Evolutionary conservation across 2,797 vertebrate species (phyloP), one percentile per base, ranked within the genome.

Genomic region (Arctocebus calabarensis): DNA sequence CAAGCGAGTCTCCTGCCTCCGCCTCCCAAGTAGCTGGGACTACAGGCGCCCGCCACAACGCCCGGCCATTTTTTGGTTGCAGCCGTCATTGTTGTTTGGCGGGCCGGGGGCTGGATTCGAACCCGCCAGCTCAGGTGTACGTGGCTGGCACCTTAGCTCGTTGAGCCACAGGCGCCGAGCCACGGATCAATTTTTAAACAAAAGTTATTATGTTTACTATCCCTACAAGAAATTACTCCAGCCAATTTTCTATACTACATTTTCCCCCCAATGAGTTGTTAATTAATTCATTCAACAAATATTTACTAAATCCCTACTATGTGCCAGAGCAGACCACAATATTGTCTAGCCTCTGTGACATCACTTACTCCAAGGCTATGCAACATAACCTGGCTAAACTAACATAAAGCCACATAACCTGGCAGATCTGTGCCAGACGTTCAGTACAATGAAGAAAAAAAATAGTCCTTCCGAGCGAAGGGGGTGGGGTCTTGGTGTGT

Each of bases 231-330:
- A 73, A 94, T 91, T 74, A 87, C 66, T 90, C 83, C 52, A 82
- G 25, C 22, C 75, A 84, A 91, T 55, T 83, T 40, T 61, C 87
- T 55, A 88, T 40, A 45, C 45, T 29, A 82, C 45, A 82, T 43
- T 12, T 95, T 66, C 34, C 34, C 40, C 61, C 70, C 77, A 86
- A 43, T 86, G 32, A 77, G 55, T 92, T 57, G 68, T 73, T 92
- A 84, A 92, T 75, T 74, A 79, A 90, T 17, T 85, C 29, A 90
- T 43, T 96, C 71, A 92, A 90, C 84, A 83, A 88, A 59, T 79
- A 96, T 34, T 92, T 92, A 85, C 19, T 79, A 45, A 94, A 85
- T 48, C 10, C 29, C 48, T 70, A 23, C 75, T 85, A 85, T 86
- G 64, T 73, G 40, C 52, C 23, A 84, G 86, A 20, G 55, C 43